Base-by-base conservation (phyloP, 2,113 vertebrate genomes). In the Eudyptes chrysolophus region DNA sequence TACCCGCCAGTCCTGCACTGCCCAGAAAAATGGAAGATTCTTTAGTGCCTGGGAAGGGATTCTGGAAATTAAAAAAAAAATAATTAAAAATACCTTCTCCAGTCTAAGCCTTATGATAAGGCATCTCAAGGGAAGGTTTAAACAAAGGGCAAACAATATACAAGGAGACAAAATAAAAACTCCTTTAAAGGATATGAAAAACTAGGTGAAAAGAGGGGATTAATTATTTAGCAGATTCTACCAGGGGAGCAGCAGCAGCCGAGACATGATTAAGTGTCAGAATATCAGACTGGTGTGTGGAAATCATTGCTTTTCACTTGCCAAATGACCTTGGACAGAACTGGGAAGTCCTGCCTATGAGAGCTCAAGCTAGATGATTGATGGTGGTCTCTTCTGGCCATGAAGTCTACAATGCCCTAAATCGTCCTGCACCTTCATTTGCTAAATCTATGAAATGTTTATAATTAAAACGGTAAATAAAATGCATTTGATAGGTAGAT, bases 191-290 rank as follows among this genome's bases (percentile, higher is more conserved):
- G 42, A 16, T 38, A 68, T 49, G 52, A 92, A 94, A 91, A 89
- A 34, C 34, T 69, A 84, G 25, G 29, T 95, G 55, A 69, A 89
- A 90, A 84, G 52, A 68, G 32, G 65, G 52, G 36, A 89, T 95
- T 38, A 93, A 91, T 97, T 96, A 94, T 95, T 95, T 91, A 96
- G 80, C 58, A 94, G 89, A 61, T 85, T 61, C 77, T 95, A 66
- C 70, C 44, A 93, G 29, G 81, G 84, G 74, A 95, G 74, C 54
- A 84, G 84, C 72, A 84, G 68, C 84, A 72, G 51, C 60, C 4
- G 34, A 95, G 69, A 87, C 34, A 34, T 89, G 91, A 95, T 96
- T 87, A 92, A 94, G 71, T 97, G 81, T 92, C 87, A 90, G 84
- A 89, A 66, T 75, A 93, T 79, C 77, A 44, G 69, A 32, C 40